Evolutionary conservation across 2,888 invertebrate species (phyloP), one percentile per base, ranked within the genome.

Genomic region (Ophraella communa): DNA sequence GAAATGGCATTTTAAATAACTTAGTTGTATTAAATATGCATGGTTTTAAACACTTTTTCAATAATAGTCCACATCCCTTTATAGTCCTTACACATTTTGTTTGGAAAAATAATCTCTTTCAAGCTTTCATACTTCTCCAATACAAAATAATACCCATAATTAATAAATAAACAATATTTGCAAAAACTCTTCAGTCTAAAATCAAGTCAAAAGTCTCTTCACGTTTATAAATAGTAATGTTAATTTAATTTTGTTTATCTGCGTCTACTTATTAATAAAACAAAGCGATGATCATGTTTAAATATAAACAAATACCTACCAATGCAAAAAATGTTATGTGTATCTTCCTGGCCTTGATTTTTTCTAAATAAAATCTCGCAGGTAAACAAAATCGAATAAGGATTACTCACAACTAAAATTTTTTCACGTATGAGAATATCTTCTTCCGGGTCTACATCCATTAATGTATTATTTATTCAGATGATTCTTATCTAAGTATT

Each of bases 331-430:
- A 44, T 27, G 39, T 21, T 27, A 52, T 60, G 7, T 44, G 45
- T 60, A 44, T 52, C 53, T 60, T 60, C 45, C 0, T 39, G 24
- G 33, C 60, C 60, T 60, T 53, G 44, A 35, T 44, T 53, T 60
- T 60, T 44, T 53, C n/a, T n/a, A n/a, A n/a, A n/a, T n/a, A n/a
- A n/a, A n/a, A n/a, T 44, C 10, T 45, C 11, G n/a, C 53, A 35
- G 35, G 53, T 53, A 53, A 53, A 24, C 53, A 27, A 52, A 23
- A 51, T 21, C 18, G 44, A 2, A 21, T 45, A 1, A 39, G 23
- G 14, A 30, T 53, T 60, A 60, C 49, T 60, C 60, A 60, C 53
- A 21, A n/a, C 11, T 20, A 24, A 30, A 42, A 51, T 35, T 53
- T 59, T 59, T 42, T 59, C 11, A n/a, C 14, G 39, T 42, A 18